Conservation (phyloP, 2,888 invertebrate species). For the Eustalomyia histrio region DNA sequence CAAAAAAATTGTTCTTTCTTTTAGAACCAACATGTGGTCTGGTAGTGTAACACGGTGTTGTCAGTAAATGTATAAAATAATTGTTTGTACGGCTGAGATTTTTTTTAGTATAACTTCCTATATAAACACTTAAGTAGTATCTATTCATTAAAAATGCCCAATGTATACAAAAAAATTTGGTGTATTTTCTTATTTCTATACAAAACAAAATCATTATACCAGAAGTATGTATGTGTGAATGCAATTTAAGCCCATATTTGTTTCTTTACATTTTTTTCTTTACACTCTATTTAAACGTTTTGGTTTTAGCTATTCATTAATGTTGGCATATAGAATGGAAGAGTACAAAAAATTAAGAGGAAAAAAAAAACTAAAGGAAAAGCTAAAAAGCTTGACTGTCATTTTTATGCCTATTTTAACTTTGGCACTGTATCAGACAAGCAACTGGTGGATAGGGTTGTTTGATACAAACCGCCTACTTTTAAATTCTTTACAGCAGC, state of each 20-base stretch:
- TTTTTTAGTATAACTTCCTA: not conserved
- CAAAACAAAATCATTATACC: not conserved
- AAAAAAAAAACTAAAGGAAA: not conserved
- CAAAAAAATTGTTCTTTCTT: too few species aligned
- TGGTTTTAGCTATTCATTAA: slow-evolving; percentile 6
- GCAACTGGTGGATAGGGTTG: not conserved
- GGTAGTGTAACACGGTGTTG: too few species aligned
- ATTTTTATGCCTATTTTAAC: slow-evolving; percentile 52
- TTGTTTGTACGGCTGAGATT: not conserved
- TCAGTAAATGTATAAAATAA: not conserved
- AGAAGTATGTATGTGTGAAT: not conserved
- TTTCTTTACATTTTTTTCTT: not conserved
- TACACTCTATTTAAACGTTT: slow-evolving; percentile 4
- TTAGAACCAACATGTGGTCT: too few species aligned
- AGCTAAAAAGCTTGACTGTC: slow-evolving; percentile 18
- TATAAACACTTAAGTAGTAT: not conserved
- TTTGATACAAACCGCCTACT: not conserved
- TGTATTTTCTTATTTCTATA: not conserved
- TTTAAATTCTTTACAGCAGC: not conserved
- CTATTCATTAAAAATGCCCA: slow-evolving; percentile 46
- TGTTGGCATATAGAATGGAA: not conserved
- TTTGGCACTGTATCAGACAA: slow-evolving; percentile 5
- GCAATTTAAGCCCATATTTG: not conserved
- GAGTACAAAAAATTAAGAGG: not conserved
- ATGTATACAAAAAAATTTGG: not conserved